These are phyloP conservation scores for Syngnathoides biaculeatus DNA, from an alignment of 2,113 vertebrate species.

Conservation along the genomic window DNA sequence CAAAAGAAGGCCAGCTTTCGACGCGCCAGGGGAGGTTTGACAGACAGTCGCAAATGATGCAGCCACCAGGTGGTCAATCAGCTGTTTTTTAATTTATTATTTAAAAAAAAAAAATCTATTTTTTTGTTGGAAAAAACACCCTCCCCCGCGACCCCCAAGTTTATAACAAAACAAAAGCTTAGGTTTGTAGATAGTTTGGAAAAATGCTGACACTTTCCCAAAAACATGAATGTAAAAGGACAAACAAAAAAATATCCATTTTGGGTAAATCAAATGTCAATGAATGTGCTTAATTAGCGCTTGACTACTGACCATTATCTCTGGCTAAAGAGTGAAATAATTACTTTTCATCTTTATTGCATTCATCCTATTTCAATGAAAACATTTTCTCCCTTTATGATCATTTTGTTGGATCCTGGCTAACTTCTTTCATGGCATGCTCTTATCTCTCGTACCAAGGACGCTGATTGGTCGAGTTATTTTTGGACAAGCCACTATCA, in stretches of 20 bases:
- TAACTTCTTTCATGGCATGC: background rate
- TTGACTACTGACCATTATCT: background rate
- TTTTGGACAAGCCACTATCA: constrained; percentile 2
- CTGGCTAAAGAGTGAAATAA: background rate
- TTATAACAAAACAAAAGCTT: background rate
- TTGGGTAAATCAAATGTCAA: too few relatives aligned
- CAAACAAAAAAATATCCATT: too few relatives aligned
- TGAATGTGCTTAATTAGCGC: too few relatives aligned
- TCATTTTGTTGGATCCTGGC: background rate
- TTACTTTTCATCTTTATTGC: too few relatives aligned
- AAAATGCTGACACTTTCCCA: background rate
- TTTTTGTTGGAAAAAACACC: too few relatives aligned
- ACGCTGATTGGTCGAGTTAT: constrained; percentile 4
- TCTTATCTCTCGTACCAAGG: background rate
- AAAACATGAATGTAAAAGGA: too few relatives aligned
- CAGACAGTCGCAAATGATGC: background rate
- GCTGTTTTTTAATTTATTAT: background rate
- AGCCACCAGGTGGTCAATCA: constrained; percentile 1
- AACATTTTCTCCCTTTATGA: background rate
- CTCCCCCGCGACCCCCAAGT: too few relatives aligned
- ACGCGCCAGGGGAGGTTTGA: background rate
- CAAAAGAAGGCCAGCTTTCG: background rate
- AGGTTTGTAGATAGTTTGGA: background rate
- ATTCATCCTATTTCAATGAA: background rate
- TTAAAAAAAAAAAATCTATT: too few relatives aligned